These are phyloP conservation scores for Yponomeuta malinellus DNA, from an alignment of 2,888 invertebrate genomes.

Conservation along the genomic window DNA sequence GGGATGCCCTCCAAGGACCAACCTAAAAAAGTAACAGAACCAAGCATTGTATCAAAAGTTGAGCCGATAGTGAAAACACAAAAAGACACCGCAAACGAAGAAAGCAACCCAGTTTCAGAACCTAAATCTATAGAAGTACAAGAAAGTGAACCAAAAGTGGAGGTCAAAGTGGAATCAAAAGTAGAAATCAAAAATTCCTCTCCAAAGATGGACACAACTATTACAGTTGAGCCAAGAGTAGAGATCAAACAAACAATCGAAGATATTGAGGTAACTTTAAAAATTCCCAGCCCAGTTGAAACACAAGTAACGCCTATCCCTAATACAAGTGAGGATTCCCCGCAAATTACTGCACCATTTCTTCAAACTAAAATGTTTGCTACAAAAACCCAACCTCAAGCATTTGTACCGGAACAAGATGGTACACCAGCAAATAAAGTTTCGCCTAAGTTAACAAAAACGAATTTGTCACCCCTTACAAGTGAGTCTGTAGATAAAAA, in stretches of 20 bases:
- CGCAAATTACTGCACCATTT: not conserved
- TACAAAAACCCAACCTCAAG: not conserved
- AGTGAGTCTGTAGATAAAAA: not conserved
- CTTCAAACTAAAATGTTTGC: not conserved
- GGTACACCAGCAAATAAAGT: not conserved
- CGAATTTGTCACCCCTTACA: not conserved
- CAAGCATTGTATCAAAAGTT: not conserved
- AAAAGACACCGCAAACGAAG: not conserved
- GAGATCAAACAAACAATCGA: not conserved
- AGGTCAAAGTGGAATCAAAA: too few relatives aligned
- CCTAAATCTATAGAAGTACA: not conserved
- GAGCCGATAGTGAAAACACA: not conserved
- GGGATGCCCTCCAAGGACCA: not conserved
- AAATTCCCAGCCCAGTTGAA: too few relatives aligned
- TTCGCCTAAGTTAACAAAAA: too few relatives aligned
- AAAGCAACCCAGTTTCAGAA: not conserved
- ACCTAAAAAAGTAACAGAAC: not conserved
- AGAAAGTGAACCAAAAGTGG: not conserved
- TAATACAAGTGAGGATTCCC: not conserved
- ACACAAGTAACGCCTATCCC: too few relatives aligned
- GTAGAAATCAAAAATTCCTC: not conserved
- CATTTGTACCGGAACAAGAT: not conserved
- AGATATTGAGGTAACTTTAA: not conserved
- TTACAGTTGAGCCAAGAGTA: not conserved
- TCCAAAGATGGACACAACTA: not conserved